Evolutionary conservation across 2,797 vertebrate species (phyloP), one percentile per base, ranked within the genome.

Genomic region (Eurystomus glaucurus): DNA sequence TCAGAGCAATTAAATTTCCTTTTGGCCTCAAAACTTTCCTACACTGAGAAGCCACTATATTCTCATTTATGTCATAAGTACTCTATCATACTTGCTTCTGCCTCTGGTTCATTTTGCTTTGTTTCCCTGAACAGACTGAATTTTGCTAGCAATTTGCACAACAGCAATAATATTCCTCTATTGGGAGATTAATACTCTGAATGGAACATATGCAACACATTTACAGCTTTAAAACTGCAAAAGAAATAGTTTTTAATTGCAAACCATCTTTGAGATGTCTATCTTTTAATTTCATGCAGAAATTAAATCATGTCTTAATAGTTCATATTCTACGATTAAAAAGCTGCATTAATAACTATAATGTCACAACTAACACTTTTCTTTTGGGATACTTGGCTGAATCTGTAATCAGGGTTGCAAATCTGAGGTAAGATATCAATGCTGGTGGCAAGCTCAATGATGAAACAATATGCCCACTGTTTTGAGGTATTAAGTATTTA

Each of bases 381-480:
- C n/a, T 19, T 70, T 64, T 70, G 43, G n/a, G 37, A 41, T 33
- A 43, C 11, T 57, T 84, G 25, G 35, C 20, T 82, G 45, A 85
- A 50, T 52, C 22, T 72, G 45, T 46, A 87, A 86, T 6, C 31
- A 80, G 18, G 21, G 90, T 83, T 81, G 46, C 21, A 90, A 82
- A 86, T 17, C 23, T n/a, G 14, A 85, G 9, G 10, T 12, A 39
- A 3, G 0, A 46, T 10, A 45, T 9, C 0, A 0, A 33, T 18
- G 65, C 77, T 1, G 1, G 35, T 2, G 2, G n/a, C 25, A 70
- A 48, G 11, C 21, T 35, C 7, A 21, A 11, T n/a, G 21, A 52
- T 50, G 92, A 77, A 70, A 77, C 7, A 70, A 39, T 14, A 45
- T 11, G 71, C 1, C 9, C 26, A 16, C 13, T 45, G 1, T 7